Conservation (phyloP, 2,797 vertebrate species). For the Phataginus tetradactyla region DNA sequence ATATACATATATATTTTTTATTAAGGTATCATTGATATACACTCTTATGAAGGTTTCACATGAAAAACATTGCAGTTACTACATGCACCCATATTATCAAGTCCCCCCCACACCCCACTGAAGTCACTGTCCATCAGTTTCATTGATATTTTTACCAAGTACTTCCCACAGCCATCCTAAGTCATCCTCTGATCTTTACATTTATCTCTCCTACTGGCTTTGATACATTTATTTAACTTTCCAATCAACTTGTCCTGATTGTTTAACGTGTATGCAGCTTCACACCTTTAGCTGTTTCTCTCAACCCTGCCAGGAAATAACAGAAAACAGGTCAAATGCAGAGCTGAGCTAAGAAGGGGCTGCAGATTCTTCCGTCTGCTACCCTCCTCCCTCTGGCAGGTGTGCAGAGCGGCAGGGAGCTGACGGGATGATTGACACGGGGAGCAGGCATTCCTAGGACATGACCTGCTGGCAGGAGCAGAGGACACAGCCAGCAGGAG, state of each 20-base stretch:
- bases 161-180: not conserved
- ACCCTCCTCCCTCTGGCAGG: not conserved
- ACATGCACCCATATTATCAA: too few species aligned
- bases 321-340: not conserved
- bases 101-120: too few species aligned
- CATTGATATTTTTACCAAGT: too few species aligned
- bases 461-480: too few species aligned
- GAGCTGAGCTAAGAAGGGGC: not conserved
- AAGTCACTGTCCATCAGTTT: too few species aligned
- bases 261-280: not conserved
- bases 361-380: not conserved
- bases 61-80: too few species aligned
- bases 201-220: not conserved
- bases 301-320: not conserved
- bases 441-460: not conserved
- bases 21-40: too few species aligned
- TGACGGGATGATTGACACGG: not conserved
- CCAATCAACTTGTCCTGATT: not conserved
- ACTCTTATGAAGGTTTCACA: too few species aligned
- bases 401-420: not conserved
- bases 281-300: not conserved
- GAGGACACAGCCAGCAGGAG: not conserved
- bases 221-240: not conserved
- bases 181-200: not conserved
- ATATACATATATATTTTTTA: too few species aligned